A percentile compares a stretch with the other conserved stretches of the same genome.
Conservation (phyloP, 2,797 vertebrate genomes). For the Chromobotia macracanthus region DNA sequence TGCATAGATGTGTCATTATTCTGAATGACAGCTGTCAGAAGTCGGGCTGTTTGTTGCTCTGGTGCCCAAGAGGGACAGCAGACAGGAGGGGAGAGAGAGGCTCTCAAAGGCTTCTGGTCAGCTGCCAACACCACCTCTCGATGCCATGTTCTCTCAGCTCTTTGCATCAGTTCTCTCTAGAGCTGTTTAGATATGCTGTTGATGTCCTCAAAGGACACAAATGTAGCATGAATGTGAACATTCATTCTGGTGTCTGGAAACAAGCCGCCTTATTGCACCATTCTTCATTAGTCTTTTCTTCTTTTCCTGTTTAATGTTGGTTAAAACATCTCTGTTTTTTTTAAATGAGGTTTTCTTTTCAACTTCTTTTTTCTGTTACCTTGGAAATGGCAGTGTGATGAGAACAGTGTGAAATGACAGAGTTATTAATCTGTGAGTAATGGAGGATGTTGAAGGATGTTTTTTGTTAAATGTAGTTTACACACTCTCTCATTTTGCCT, state of each 20-base stretch:
- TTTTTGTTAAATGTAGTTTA: background rate
- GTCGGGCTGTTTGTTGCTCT: background rate
- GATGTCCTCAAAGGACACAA: background rate
- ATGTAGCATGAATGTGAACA: conserved; percentile 15
- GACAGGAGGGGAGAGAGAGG: conserved; percentile 1
- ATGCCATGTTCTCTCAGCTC: conserved; percentile 5
- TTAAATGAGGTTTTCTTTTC: too few relatives aligned
- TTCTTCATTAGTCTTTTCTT: background rate
- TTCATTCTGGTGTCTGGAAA: background rate
- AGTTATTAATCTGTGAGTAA: background rate
- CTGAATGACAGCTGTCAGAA: conserved; percentile 44
- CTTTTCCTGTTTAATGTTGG: background rate
- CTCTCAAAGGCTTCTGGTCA: conserved; percentile 28
- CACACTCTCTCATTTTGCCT: background rate
- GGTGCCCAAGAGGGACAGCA: conserved; percentile 9
- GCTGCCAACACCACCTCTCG: conserved; percentile 18
- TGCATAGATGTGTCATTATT: conserved; percentile 22
- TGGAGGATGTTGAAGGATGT: too few relatives aligned
- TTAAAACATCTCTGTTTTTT: too few relatives aligned
- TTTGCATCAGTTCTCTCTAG: conserved; percentile 1
- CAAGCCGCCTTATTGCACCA: background rate
- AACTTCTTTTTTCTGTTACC: too few relatives aligned
- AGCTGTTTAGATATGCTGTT: conserved; percentile 12
- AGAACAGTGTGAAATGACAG: background rate
- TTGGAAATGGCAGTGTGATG: background rate